These are phyloP conservation scores for Heliconius ethilla DNA, from an alignment of 2,888 invertebrate genomes.

Conservation along the genomic window DNA sequence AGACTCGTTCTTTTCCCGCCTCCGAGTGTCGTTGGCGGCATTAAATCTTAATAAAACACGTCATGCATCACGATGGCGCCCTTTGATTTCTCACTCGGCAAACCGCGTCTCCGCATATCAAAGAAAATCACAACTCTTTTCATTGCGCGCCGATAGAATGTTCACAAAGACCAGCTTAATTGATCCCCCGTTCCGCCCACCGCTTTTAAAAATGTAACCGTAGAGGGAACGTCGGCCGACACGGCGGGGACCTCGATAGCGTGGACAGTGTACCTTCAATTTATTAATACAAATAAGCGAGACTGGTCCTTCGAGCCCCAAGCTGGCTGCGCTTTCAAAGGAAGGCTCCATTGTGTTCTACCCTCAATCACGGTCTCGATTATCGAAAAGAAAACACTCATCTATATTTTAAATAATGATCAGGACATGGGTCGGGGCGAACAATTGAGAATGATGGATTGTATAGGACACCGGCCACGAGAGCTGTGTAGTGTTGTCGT, in stretches of 20 bases:
- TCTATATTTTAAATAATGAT: slow-evolving; percentile 83
- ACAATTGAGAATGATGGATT: slow-evolving; percentile 76
- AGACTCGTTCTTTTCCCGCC: slow-evolving; percentile 81
- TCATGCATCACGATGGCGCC: slow-evolving; percentile 76
- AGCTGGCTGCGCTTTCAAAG: slow-evolving; percentile 72
- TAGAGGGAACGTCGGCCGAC: slow-evolving; percentile 50
- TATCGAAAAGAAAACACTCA: slow-evolving; percentile 82
- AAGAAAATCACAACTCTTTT: slow-evolving; percentile 82
- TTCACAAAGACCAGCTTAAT: slow-evolving; percentile 75
- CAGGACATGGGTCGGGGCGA: slow-evolving; percentile 64
- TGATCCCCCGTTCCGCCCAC: slow-evolving; percentile 69
- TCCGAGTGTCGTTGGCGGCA: slow-evolving; percentile 79
- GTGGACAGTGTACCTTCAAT: slow-evolving; percentile 77
- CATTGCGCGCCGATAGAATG: slow-evolving; percentile 81
- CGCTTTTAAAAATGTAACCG: slow-evolving; percentile 60
- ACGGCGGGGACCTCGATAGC: slow-evolving; percentile 60
- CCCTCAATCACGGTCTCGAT: slow-evolving; percentile 80
- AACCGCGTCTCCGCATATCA: slow-evolving; percentile 79
- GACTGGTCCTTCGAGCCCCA: slow-evolving; percentile 64
- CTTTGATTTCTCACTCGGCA: slow-evolving; percentile 82
- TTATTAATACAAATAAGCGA: slow-evolving; percentile 79
- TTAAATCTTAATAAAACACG: slow-evolving; percentile 82
- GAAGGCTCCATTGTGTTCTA: slow-evolving; percentile 69
- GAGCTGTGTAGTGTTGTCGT: slow-evolving; percentile 54
- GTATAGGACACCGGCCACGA: slow-evolving; percentile 70